Base-by-base conservation (phyloP, 2,113 vertebrate species). In the Mormyrus lacerda region DNA sequence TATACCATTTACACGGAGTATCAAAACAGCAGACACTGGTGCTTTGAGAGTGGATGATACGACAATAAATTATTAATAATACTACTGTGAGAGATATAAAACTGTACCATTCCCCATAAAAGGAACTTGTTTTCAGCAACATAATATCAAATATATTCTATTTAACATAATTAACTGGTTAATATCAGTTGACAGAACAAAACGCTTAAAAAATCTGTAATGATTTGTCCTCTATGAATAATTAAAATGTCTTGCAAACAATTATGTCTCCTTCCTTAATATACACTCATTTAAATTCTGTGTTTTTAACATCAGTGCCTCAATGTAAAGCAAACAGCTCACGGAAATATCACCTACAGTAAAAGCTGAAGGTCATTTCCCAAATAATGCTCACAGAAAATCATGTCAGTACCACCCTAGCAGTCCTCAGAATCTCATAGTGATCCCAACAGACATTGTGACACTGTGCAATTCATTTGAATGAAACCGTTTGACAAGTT, bases 1-100 rank as follows among this genome's bases (percentile, higher is more conserved):
- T 76, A 90, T 88, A 87, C 89, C 92, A 91, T 94, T 94, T 88
- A 65, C 88, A 27, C 88, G 24, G 85, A 88, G 55, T 84, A 90
- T 88, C 58, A 89, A 89, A 90, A 91, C 90, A 92, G 90, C 88
- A 89, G 35, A 85, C 90, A 91, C 91, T 73, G 19, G 90, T 89
- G 87, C 79, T 89, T 24, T n/a, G 89, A 82, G 35, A 90, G 91
- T 51, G 55, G 42, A 90, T 83, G 39, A 45, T 87, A 50, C 45
- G n/a, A 24, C 86, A 39, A 69, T 91, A 76, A 91, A 92, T 90
- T 85, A 24, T 35, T 87, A 88, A 45, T 35, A 73, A 48, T 44
- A 44, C 1, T 11, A 65, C 15, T 50, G 35, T 47, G 27, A 61
- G 47, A 6, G 11, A 87, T 45, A 87, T 1, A 42, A 24, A 53